Percentiles rank a stretch among this genome's conserved stretches.
phyloP scores from a whole-genome alignment of 1,140 invertebrate genomes.

The Drosophila mauritiana region DNA sequence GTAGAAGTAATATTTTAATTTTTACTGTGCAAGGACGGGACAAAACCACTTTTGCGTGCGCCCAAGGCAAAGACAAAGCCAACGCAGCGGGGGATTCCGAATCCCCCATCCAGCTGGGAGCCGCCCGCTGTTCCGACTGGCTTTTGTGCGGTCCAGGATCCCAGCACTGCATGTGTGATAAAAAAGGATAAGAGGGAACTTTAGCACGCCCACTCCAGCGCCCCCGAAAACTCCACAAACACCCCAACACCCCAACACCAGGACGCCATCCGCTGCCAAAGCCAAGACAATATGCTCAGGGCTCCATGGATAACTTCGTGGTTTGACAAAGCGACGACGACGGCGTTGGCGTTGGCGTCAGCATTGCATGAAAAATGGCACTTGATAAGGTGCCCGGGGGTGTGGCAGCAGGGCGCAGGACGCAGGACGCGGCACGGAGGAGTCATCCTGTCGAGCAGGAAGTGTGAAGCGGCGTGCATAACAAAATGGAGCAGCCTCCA shows the following conservation, averaged over 20 bases:
- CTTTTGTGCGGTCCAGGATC: conserved; percentile 56
- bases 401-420: neutral
- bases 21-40: conserved; percentile 12
- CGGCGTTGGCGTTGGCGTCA: conserved; percentile 30
- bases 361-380: conserved; percentile 80
- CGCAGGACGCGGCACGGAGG: conserved; percentile 6
- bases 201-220: conserved; percentile 10
- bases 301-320: conserved; percentile 74
- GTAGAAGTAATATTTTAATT: neutral
- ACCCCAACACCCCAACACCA: conserved; percentile 8
- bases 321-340: conserved; percentile 66
- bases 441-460: conserved; percentile 74
- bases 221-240: neutral
- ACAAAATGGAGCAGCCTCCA: conserved; percentile 44
- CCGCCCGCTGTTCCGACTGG: conserved; percentile 24
- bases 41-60: conserved; percentile 47
- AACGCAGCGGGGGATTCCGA: conserved; percentile 16
- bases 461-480: conserved; percentile 72
- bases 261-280: conserved; percentile 16
- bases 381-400: conserved; percentile 68
- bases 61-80: conserved; percentile 37
- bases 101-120: conserved; percentile 30
- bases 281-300: conserved; percentile 62
- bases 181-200: conserved; percentile 38
- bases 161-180: conserved; percentile 67